Percentiles rank a stretch among this genome's conserved stretches.
Conservation (phyloP, 2,797 vertebrate genomes). For the Manis pentadactyla region DNA sequence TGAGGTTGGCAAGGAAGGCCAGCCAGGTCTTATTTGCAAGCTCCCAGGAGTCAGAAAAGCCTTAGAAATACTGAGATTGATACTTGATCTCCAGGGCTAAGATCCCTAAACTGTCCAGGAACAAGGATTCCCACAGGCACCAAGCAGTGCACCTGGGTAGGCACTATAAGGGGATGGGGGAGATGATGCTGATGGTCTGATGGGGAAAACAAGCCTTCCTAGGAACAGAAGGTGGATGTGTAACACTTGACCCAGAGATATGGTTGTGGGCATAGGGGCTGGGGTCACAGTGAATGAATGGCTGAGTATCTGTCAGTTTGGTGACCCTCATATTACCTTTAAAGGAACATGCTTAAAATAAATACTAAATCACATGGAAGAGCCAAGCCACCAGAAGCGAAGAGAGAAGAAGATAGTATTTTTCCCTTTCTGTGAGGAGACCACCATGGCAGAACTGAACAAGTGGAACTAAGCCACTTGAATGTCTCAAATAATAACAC, state of each 20-base stretch:
- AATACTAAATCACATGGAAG: not conserved
- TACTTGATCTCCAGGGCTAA: not conserved
- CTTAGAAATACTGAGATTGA: not conserved
- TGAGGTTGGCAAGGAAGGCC: not conserved
- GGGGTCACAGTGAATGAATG: not conserved
- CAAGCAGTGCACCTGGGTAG: not conserved
- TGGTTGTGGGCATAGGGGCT: accelerated
- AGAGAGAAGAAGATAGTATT: not conserved
- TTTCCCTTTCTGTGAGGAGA: not conserved
- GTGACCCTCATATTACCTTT: not conserved
- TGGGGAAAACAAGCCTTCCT: not conserved
- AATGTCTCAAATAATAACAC: not conserved
- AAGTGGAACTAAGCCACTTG: not conserved
- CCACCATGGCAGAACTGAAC: not conserved
- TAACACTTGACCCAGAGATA: not conserved
- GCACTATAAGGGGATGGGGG: not conserved
- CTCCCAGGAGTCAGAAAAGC: not conserved
- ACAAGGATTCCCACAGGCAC: not conserved
- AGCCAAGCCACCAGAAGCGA: not conserved
- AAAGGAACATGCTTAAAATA: constrained; percentile 10
- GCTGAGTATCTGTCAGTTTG: not conserved
- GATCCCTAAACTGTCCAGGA: not conserved
- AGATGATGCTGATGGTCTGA: not conserved
- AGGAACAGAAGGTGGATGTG: not conserved
- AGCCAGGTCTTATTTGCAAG: not conserved